Conservation (phyloP, 1,140 invertebrate genomes). For the Drosophila sucinea region DNA sequence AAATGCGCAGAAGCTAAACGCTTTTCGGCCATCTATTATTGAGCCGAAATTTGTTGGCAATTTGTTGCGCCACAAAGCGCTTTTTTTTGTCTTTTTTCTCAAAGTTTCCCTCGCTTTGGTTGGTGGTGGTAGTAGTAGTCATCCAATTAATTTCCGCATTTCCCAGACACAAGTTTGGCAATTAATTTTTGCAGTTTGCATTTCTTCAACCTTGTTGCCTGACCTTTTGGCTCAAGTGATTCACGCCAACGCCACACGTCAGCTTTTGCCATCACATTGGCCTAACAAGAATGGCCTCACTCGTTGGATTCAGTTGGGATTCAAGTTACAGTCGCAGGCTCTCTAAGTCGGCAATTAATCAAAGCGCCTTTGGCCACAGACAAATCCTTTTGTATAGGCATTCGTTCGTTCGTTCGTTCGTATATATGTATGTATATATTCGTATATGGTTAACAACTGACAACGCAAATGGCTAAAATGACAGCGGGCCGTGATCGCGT, state of each 20-base stretch:
- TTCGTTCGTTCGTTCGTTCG: slow-evolving; percentile 26
- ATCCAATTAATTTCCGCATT: slow-evolving; percentile 80
- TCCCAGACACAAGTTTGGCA: slow-evolving; percentile 73
- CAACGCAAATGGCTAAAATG: slow-evolving; percentile 78
- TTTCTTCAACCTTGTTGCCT: slow-evolving; percentile 78
- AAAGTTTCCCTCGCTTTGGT: not conserved
- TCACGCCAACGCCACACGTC: slow-evolving; percentile 75
- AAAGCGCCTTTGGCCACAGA: slow-evolving; percentile 74
- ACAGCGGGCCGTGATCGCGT: slow-evolving; percentile 64
- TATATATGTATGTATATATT: slow-evolving; percentile 5
- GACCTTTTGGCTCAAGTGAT: slow-evolving; percentile 78
- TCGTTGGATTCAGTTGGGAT: not conserved
- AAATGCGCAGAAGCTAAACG: slow-evolving; percentile 77
- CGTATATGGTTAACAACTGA: slow-evolving; percentile 74
- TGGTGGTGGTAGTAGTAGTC: slow-evolving; percentile 28
- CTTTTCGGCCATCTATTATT: slow-evolving; percentile 75
- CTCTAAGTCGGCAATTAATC: slow-evolving; percentile 81
- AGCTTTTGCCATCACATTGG: slow-evolving; percentile 44
- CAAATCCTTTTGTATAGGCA: slow-evolving; percentile 72
- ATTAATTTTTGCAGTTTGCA: slow-evolving; percentile 76
- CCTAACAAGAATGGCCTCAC: slow-evolving; percentile 66
- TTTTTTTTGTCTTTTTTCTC: not conserved
- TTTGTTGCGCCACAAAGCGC: slow-evolving; percentile 68
- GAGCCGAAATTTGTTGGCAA: slow-evolving; percentile 72
- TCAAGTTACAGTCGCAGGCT: slow-evolving; percentile 15